Evolutionary conservation across 1,140 invertebrate genomes (phyloP).

Genomic region (Magallana ariakensis): DNA sequence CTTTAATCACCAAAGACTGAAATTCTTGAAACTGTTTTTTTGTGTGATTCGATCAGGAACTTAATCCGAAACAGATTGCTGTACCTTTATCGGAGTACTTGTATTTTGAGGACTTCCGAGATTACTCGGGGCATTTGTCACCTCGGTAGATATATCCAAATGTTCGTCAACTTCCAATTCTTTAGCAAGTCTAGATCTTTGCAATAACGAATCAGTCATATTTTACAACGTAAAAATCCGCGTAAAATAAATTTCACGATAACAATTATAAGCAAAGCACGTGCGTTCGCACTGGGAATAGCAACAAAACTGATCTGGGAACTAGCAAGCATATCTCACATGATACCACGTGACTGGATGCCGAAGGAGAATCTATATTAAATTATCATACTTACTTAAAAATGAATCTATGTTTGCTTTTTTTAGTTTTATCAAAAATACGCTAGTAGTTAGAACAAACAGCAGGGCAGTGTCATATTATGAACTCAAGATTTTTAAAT

Average conservation of each 20-base stretch:
- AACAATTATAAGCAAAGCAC: not conserved
- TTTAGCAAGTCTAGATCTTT: constrained; percentile 16
- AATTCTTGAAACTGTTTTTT: constrained; percentile 27
- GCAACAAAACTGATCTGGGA: constrained; percentile 14
- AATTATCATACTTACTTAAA: no score
- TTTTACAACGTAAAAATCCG: not conserved
- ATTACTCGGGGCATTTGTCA: not conserved
- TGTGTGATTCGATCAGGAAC: not conserved
- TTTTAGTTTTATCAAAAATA: no score
- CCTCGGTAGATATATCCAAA: not conserved
- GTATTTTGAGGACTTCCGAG: not conserved
- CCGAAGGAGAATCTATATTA: not conserved
- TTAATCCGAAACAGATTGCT: constrained; percentile 37
- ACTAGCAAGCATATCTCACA: no score
- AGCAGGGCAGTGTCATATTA: no score
- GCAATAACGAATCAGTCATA: not conserved
- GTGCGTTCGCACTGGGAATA: not conserved
- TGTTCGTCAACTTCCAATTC: not conserved
- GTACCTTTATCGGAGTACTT: not conserved
- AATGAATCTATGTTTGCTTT: no score
- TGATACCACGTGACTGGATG: no score
- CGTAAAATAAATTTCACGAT: not conserved
- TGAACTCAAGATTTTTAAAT: no score
- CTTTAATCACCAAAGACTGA: constrained; percentile 4
- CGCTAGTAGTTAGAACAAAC: no score